Percentiles rank a stretch among this genome's conserved stretches.
phyloP scores from a whole-genome alignment of 2,888 invertebrate species.

The Panzeria rudis region DNA sequence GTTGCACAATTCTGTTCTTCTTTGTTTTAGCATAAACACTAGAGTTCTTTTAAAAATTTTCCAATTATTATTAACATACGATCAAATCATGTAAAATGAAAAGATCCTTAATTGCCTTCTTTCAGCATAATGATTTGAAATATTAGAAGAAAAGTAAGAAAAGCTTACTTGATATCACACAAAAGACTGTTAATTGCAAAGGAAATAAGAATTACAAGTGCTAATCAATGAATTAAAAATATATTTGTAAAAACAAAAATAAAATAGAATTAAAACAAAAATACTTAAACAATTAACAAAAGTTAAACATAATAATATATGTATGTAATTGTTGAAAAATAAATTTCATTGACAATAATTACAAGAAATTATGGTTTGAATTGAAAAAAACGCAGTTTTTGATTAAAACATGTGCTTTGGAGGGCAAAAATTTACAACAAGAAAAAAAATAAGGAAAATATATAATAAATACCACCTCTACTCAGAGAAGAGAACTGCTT shows the following conservation, averaged over 20 bases:
- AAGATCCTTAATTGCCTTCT: neutral
- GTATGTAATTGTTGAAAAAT: constrained; percentile 22
- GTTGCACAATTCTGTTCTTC: neutral
- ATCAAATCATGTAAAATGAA: neutral
- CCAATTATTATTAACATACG: neutral
- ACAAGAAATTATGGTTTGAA: constrained; percentile 37
- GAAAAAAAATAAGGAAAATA: neutral
- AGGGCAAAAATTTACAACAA: constrained; percentile 3
- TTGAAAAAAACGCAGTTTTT: neutral
- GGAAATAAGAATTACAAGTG: constrained; percentile 9
- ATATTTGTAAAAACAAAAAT: neutral
- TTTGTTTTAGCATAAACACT: neutral
- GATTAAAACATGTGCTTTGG: constrained; percentile 26
- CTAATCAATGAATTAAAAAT: constrained; percentile 34
- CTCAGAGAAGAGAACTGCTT: neutral
- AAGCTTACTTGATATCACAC: neutral
- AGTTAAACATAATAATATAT: neutral
- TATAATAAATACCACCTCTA: constrained; percentile 15
- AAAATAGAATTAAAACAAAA: neutral
- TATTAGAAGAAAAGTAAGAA: neutral
- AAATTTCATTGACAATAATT: constrained; percentile 54
- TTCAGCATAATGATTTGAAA: neutral
- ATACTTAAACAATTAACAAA: neutral
- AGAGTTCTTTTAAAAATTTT: neutral
- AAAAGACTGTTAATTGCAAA: neutral